phyloP scores from a whole-genome alignment of 2,113 vertebrate genomes.

The Atherinomorus stipes region DNA sequence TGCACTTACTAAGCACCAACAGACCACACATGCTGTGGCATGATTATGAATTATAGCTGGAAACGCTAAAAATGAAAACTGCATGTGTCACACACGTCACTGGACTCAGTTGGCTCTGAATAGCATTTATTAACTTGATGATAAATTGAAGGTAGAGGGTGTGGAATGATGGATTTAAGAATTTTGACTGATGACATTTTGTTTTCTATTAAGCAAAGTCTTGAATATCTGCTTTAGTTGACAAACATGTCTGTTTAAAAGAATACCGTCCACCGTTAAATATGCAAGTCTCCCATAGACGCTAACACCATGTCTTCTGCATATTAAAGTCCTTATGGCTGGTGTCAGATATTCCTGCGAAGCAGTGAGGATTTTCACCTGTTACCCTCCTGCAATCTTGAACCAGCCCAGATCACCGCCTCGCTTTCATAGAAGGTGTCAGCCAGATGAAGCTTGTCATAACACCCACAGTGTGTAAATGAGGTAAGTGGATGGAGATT shows the following conservation, averaged over 20 bases:
- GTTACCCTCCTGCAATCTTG: slow-evolving; percentile 15
- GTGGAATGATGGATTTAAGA: no score
- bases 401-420: slow-evolving; percentile 25
- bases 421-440: slow-evolving; percentile 40
- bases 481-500: slow-evolving; percentile 30
- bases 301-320: not conserved
- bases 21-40: no score
- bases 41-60: no score
- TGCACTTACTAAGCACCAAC: no score
- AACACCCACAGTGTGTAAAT: slow-evolving; percentile 44
- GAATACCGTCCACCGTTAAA: no score
- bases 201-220: no score
- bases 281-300: not conserved
- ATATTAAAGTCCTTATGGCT: slow-evolving; percentile 13
- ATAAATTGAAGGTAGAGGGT: no score
- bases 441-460: slow-evolving; percentile 47
- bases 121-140: no score
- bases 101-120: not conserved
- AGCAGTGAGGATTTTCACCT: slow-evolving; percentile 37
- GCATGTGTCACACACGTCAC: not conserved
- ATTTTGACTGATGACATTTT: no score
- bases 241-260: not conserved
- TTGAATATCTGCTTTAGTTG: no score
- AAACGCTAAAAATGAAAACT: not conserved
- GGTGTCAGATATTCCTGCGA: slow-evolving; percentile 26